Percentiles rank a stretch among this genome's conserved stretches.
These are phyloP conservation scores for Zhengitettix transpicula DNA, from an alignment of 2,888 invertebrate genomes.

Conservation along the genomic window DNA sequence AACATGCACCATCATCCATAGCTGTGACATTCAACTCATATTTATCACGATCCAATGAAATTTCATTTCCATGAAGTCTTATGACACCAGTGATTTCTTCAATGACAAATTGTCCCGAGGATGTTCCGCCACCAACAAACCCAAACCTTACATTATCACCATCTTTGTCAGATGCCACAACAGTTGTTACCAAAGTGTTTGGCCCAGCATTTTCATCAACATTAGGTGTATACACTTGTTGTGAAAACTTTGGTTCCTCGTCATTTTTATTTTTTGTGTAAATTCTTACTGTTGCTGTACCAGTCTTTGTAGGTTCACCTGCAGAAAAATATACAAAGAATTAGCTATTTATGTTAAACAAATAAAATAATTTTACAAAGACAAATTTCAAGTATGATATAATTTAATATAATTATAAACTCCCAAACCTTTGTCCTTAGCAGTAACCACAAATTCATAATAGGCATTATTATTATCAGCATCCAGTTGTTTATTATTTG, in stretches of 20 bases:
- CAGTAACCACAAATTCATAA: conserved; percentile 86
- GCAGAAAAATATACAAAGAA: conserved; percentile 3
- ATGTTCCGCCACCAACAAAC: conserved; percentile 77
- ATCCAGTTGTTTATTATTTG: conserved; percentile 82
- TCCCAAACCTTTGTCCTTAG: conserved; percentile 64
- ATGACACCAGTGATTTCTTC: conserved; percentile 92
- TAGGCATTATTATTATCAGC: conserved; percentile 94
- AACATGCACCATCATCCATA: conserved; percentile 94
- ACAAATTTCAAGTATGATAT: not conserved
- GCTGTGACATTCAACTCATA: conserved; percentile 95
- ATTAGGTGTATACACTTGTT: conserved; percentile 91
- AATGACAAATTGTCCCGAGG: conserved; percentile 84
- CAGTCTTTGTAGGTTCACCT: conserved; percentile 79
- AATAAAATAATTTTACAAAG: not conserved
- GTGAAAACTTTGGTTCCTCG: conserved; percentile 91
- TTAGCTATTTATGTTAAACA: not conserved
- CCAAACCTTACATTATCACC: conserved; percentile 86
- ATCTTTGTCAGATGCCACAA: conserved; percentile 93
- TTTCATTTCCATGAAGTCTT: conserved; percentile 70
- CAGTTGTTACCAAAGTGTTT: conserved; percentile 87
- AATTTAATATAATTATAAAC: not conserved
- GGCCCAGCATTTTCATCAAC: conserved; percentile 92
- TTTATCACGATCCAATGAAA: conserved; percentile 78
- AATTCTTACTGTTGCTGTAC: conserved; percentile 82
- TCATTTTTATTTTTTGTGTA: conserved; percentile 98